Conservation (phyloP, 2,888 invertebrate species). For the Halictus ligatus region DNA sequence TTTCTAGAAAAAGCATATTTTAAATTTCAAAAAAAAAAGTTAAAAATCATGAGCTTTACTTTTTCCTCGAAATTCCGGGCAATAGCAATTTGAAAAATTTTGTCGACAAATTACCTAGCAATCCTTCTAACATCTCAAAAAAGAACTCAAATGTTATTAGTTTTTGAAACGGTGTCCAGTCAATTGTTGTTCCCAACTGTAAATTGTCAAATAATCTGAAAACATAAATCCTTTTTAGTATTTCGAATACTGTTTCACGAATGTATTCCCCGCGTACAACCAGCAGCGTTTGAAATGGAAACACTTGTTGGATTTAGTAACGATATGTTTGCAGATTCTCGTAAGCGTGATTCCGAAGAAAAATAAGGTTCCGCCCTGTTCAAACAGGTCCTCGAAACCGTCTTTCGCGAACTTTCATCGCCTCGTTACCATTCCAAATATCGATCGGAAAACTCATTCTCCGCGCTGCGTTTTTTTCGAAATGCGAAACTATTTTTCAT, state of each 20-base stretch:
- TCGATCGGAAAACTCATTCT: not conserved
- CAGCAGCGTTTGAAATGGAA: not conserved
- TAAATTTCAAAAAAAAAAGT: not conserved
- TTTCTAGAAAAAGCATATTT: not conserved
- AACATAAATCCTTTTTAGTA: not conserved
- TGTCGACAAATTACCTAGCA: no score
- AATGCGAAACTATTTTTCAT: not conserved
- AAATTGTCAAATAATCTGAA: not conserved
- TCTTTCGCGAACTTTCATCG: not conserved
- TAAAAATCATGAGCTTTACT: no score
- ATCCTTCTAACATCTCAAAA: no score
- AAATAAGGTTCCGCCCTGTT: not conserved
- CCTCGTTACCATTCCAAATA: not conserved
- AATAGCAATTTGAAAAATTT: no score
- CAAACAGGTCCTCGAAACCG: not conserved
- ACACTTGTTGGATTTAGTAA: constrained; percentile 2
- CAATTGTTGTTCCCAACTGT: not conserved
- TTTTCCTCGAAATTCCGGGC: no score
- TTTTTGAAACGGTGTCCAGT: no score
- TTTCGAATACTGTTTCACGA: not conserved
- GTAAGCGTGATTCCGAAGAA: not conserved
- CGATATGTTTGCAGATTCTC: not conserved
- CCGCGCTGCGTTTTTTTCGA: no score
- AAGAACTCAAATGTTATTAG: not conserved
- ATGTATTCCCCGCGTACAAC: not conserved